Evolutionary conservation across 2,797 vertebrate species (phyloP).

Genomic region (Liparis tanakae): DNA sequence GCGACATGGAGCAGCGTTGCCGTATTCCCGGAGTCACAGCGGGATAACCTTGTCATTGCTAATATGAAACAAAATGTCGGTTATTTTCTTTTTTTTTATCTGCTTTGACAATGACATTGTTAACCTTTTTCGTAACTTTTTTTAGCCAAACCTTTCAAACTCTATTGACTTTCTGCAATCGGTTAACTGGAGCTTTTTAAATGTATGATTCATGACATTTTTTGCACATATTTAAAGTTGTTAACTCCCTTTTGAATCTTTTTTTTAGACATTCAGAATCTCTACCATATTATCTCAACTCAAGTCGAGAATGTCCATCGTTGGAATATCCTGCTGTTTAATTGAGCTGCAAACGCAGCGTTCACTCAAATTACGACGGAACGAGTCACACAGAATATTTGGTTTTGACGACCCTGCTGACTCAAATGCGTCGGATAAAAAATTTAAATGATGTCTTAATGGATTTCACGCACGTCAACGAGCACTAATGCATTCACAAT

Average conservation of each 20-base stretch:
- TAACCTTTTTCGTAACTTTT: no score
- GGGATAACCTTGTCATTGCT: neutral
- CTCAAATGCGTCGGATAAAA: slow-evolving; percentile 16
- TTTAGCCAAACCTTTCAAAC: neutral
- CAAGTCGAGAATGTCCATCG: slow-evolving; percentile 23
- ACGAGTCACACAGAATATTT: slow-evolving; percentile 32
- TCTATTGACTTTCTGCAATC: neutral
- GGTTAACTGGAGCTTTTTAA: no score
- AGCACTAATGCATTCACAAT: neutral
- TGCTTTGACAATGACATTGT: neutral
- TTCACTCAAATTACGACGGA: slow-evolving; percentile 43
- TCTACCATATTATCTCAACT: neutral
- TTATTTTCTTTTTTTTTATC: neutral
- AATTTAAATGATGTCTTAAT: neutral
- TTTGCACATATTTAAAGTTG: no score
- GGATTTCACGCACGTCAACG: slow-evolving; percentile 28
- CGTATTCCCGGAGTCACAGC: neutral
- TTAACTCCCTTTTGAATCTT: no score
- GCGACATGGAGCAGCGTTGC: neutral
- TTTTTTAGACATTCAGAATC: no score
- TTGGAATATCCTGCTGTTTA: slow-evolving; percentile 23
- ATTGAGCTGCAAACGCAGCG: slow-evolving; percentile 30
- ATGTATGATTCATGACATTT: no score
- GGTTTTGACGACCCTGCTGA: slow-evolving; percentile 41
- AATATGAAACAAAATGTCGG: neutral